Conservation (phyloP, 2,888 invertebrate genomes). For the Pseudococcus longispinus region DNA sequence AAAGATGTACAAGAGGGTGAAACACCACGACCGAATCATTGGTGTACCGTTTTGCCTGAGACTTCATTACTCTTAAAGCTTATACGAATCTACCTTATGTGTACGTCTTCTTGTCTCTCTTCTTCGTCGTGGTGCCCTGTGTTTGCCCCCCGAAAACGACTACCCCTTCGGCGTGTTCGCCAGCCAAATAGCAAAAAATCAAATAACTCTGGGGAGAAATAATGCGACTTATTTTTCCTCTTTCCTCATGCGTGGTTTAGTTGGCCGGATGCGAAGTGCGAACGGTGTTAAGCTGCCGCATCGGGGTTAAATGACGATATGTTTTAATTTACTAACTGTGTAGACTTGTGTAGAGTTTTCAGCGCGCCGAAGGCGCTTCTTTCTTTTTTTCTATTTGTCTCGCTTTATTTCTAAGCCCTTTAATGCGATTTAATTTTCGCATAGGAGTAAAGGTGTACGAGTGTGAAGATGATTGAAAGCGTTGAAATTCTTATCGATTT, state of each 20-base stretch:
- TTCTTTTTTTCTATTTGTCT: not conserved
- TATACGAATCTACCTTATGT: constrained; percentile 5
- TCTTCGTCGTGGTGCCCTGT: not conserved
- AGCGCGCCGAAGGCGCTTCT: not conserved
- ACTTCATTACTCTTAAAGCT: constrained; percentile 18
- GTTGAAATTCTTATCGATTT: not conserved
- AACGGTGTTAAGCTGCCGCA: constrained; percentile 11
- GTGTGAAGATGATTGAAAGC: not conserved
- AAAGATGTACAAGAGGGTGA: not conserved
- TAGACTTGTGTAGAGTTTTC: not conserved
- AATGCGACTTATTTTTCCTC: constrained; percentile 15
- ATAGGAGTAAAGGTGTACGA: not conserved
- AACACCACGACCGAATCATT: constrained; percentile 10
- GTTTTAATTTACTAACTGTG: constrained; percentile 8
- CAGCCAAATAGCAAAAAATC: constrained; percentile 16
- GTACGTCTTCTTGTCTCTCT: not conserved
- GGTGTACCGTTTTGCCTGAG: constrained; percentile 16
- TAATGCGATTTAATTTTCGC: constrained; percentile 21
- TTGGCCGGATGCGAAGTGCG: constrained; percentile 1
- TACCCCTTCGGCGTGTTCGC: not conserved
- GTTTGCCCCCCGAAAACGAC: not conserved
- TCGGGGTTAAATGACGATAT: constrained; percentile 22
- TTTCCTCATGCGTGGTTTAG: not conserved
- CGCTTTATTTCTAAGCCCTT: not conserved
- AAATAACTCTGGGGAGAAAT: constrained; percentile 26